Evolutionary conservation across 2,113 vertebrate genomes (phyloP), one percentile per base, ranked within the genome.

Genomic region (Ctenomys sociabilis): DNA sequence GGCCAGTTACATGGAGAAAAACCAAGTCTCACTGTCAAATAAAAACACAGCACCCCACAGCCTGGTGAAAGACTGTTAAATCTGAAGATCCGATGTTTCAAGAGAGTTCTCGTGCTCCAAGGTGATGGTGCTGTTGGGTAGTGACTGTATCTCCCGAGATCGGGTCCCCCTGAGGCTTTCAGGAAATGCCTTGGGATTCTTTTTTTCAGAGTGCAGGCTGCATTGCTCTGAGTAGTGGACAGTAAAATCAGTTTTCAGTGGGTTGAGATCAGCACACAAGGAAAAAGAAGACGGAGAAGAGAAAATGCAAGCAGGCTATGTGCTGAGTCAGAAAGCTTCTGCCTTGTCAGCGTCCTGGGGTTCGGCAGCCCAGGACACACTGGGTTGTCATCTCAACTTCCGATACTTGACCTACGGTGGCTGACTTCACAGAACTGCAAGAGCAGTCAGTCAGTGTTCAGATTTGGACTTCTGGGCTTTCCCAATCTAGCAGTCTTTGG

Each of bases 131-230:
- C 22, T 7, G 3, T 7, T 63, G 80, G 68, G 57, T 3, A 37
- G 32, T 0, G 0, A n/a, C 10, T 6, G 19, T 11, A 24, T 14
- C 17, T 3, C 4, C 7, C 24, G n/a, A 61, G 21, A 14, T 16
- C 28, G 4, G 19, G 49, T 21, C 7, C 45, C 43, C 12, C 7
- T 14, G 57, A 64, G 19, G 40, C 35, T 17, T 17, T 35, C 5
- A 66, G 91, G 43, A 66, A 77, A 52, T n/a, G 24, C 28, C 81
- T 43, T 22, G 49, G 57, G 22, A 24, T 17, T 19, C 19, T 57
- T 57, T 57, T 57, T 16, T 57, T 17, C 66, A 63, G 43, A 78
- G 61, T 26, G n/a, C n/a, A 35, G 49, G 45, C 11, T 35, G 11
- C n/a, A 35, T 61, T 22, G 14, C 37, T 45, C 30, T 5, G n/a